Base-by-base conservation (phyloP, 2,797 vertebrate species). In the Onychomys leucogaster region DNA sequence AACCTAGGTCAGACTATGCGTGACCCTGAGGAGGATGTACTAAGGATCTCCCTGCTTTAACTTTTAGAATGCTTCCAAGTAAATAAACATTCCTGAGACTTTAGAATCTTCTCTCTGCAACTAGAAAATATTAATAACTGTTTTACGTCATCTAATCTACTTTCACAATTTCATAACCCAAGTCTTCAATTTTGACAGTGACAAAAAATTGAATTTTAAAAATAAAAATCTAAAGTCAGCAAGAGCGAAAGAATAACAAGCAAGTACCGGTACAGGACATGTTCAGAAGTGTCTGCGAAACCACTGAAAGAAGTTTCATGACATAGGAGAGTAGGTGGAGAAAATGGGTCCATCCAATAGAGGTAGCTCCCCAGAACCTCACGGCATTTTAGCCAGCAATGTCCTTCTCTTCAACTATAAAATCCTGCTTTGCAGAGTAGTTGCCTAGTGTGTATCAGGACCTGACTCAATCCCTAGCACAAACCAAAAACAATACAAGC, bases 161-260 rank as follows among this genome's bases (percentile, higher is more conserved):
- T 82, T 92, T 91, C 9, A 67, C 32, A 90, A 61, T 57, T 89
- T 88, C 52, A 90, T 37, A 59, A 86, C 2, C 83, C 73, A 63
- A 43, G 46, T 34, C 59, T 67, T 94, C 67, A 85, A 93, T 87
- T 95, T 61, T 61, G 84, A 63, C 57, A 75, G 25, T 55, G 57
- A 59, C 29, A 91, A 11, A 57, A 77, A 65, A 71, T 65, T 67
- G 29, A 29, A 37, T 83, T 76, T 82, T 75, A 89, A 90, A 92
- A 90, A 89, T 96, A 63, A 87, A 21, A 32, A 7, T 61, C 67
- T 85, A 17, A 65, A 96, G 78, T n/a, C 76, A 73, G n/a, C 92
- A 63, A 86, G 34, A 59, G 49, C 78, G 67, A 86, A 75, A 75
- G 57, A 37, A 37, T 57, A 88, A 23, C 8, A 34, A 90, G 65